phyloP scores from a whole-genome alignment of 2,113 vertebrate species.

The Rhegmatorhina hoffmannsi region DNA sequence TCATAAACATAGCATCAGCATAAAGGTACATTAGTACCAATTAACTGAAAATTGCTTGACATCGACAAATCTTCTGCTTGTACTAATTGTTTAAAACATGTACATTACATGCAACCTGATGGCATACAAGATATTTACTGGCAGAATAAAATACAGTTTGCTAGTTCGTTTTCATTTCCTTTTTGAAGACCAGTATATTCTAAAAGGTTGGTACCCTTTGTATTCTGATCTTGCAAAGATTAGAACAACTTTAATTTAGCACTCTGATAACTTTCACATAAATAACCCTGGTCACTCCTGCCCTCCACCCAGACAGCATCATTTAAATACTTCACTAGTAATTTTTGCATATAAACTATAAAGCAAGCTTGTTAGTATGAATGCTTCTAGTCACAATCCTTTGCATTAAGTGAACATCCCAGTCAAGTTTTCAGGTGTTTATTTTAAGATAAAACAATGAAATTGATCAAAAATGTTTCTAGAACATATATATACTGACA shows the following conservation, averaged over 20 bases:
- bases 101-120: not conserved
- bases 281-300: not conserved
- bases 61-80: not conserved
- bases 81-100: not conserved
- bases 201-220: not conserved
- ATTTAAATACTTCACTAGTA: not conserved
- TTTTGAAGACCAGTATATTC: not conserved
- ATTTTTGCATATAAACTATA: not conserved
- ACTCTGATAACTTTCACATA: not conserved
- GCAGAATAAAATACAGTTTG: not conserved
- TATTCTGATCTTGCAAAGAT: not conserved
- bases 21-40: not conserved
- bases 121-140: not conserved
- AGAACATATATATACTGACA: constrained; percentile 1
- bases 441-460: constrained; percentile 41
- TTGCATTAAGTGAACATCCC: constrained; percentile 35
- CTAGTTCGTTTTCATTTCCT: not conserved
- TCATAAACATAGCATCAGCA: not conserved
- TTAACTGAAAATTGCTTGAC: not conserved
- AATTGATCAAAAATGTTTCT: constrained; percentile 6
- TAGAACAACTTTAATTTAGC: not conserved
- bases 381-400: constrained; percentile 35
- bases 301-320: not conserved
- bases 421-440: constrained; percentile 51
- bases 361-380: not conserved